phyloP scores from a whole-genome alignment of 2,113 vertebrate species.

The Rissa tridactyla region DNA sequence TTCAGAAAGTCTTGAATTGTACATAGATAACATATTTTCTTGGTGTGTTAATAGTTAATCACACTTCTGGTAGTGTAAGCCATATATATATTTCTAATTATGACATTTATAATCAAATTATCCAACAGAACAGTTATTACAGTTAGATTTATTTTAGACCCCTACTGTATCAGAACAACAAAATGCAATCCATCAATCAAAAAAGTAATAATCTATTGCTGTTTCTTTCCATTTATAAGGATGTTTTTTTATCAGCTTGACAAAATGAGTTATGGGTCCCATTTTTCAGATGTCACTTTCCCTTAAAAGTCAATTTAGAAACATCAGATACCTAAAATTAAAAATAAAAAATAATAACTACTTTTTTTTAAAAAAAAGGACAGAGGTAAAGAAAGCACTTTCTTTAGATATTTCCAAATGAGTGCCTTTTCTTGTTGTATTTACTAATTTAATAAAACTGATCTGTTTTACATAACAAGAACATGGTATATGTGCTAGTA shows the following conservation, averaged over 20 bases:
- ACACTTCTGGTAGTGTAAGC: not conserved
- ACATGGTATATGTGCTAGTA: not conserved
- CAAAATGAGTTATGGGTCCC: slow-evolving; percentile 17
- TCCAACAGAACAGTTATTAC: not conserved
- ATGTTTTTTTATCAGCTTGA: slow-evolving; percentile 48
- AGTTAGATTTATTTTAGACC: not conserved
- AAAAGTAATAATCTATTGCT: slow-evolving; percentile 45
- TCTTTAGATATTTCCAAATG: not conserved
- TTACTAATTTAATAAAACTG: not conserved
- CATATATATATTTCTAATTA: not conserved
- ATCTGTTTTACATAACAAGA: not conserved
- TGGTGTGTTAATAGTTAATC: not conserved
- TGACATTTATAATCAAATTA: not conserved
- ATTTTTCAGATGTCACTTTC: slow-evolving; percentile 15
- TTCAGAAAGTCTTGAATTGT: not conserved
- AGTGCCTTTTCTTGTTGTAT: not conserved
- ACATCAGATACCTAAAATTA: not conserved
- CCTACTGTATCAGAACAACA: not conserved
- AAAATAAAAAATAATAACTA: not conserved
- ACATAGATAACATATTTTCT: not conserved
- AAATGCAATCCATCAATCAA: slow-evolving; percentile 38
- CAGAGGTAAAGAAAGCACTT: not conserved
- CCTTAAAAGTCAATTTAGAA: not conserved
- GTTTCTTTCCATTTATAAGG: slow-evolving; percentile 50
- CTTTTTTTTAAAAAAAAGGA: not conserved